Percentiles rank a stretch among this genome's conserved stretches.
These are phyloP conservation scores for Helostoma temminkii DNA, from an alignment of 2,797 vertebrate species.

Conservation along the genomic window DNA sequence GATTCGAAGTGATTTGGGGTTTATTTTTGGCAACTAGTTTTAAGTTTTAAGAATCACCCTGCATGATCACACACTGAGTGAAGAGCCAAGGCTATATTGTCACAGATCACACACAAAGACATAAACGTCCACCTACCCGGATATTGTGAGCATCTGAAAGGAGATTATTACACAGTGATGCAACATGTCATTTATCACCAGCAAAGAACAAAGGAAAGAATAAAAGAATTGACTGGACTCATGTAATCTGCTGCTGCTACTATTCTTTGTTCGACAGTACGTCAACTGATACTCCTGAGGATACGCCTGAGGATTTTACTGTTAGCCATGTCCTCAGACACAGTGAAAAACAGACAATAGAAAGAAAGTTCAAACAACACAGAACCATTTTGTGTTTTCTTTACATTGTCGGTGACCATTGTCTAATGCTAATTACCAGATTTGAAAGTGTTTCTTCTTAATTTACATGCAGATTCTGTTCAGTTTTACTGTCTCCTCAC, in stretches of 20 bases:
- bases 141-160: constrained; percentile 38
- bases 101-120: constrained; percentile 45
- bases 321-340: constrained; percentile 16
- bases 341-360: no score
- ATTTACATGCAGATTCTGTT: no score
- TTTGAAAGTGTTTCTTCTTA: no score
- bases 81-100: constrained; percentile 7
- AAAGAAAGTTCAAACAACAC: constrained; percentile 28
- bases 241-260: constrained; percentile 42
- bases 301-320: constrained; percentile 27
- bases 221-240: constrained; percentile 36
- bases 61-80: constrained; percentile 10
- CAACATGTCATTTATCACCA: constrained; percentile 46
- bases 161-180: constrained; percentile 59
- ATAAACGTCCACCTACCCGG: constrained; percentile 33
- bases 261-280: constrained; percentile 24
- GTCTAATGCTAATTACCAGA: no score
- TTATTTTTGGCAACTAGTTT: constrained; percentile 60
- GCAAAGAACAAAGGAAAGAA: constrained; percentile 47
- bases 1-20: constrained; percentile 5
- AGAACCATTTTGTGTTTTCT: no score
- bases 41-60: constrained; percentile 53
- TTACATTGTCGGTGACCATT: no score
- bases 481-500: no score
- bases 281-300: no score